phyloP scores from a whole-genome alignment of 2,113 vertebrate genomes.

The Antigone vipio region DNA sequence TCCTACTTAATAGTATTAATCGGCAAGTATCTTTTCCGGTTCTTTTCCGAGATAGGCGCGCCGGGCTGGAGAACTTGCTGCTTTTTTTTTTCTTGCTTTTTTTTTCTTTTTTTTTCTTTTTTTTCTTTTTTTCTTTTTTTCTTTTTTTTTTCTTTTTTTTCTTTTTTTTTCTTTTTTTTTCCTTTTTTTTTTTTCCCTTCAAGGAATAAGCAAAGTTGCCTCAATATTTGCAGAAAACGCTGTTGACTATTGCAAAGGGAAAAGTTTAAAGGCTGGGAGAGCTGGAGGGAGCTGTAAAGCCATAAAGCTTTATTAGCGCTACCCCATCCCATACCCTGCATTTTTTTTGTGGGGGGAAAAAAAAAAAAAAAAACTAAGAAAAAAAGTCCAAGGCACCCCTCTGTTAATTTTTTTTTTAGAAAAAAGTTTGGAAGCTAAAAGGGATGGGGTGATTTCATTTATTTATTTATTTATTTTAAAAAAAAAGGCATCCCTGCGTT shows the following conservation, averaged over 20 bases:
- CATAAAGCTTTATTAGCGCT: accelerated
- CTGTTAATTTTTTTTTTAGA: neutral
- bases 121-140: neutral
- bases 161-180: too few relatives aligned
- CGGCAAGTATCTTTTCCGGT: neutral
- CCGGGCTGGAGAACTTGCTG: neutral
- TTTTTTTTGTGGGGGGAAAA: neutral
- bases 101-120: neutral
- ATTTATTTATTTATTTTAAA: too few relatives aligned
- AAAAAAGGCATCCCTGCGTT: neutral
- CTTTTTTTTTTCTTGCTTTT: neutral
- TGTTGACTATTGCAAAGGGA: neutral
- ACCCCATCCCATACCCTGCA: neutral
- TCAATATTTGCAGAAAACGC: neutral
- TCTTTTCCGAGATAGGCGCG: neutral
- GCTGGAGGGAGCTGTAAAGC: neutral
- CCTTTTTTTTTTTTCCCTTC: neutral
- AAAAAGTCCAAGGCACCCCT: neutral
- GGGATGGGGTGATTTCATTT: accelerated
- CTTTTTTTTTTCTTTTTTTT: neutral
- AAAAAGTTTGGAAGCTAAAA: neutral
- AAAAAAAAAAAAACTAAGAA: neutral
- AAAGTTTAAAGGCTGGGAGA: neutral
- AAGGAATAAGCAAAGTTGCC: neutral
- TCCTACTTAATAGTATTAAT: neutral